phyloP scores from a whole-genome alignment of 2,113 vertebrate species.

The Anoplopoma fimbria region DNA sequence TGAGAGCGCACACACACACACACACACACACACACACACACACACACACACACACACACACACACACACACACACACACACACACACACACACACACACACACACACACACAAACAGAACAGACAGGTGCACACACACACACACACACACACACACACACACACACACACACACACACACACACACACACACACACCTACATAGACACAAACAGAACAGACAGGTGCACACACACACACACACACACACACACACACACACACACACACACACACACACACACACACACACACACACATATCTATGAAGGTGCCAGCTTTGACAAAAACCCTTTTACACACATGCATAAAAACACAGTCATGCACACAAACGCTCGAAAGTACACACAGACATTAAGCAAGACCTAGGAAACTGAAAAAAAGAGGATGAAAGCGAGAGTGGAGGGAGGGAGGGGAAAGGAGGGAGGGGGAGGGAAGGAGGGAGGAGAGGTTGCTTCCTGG shows the following conservation, averaged over 20 bases:
- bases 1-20: constrained; percentile 47
- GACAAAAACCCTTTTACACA: constrained; percentile 49
- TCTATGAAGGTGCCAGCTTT: background rate
- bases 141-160: no score
- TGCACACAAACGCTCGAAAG: constrained; percentile 4
- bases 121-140: constrained; percentile 50
- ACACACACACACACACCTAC: constrained; percentile 11
- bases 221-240: constrained; percentile 35
- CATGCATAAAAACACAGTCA: constrained; percentile 10
- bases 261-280: constrained; percentile 16
- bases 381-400: constrained; percentile 50
- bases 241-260: constrained; percentile 43
- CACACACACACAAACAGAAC: no score
- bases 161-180: constrained; percentile 32
- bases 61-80: constrained; percentile 28
- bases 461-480: no score
- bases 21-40: constrained; percentile 37
- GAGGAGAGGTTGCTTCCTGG: constrained; percentile 51
- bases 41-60: constrained; percentile 32
- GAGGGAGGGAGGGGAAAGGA: background rate
- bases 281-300: constrained; percentile 25
- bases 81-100: constrained; percentile 15
- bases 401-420: constrained; percentile 63
- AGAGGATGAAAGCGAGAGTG: constrained; percentile 58
- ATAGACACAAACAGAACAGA: constrained; percentile 22